Percentiles rank a stretch among this genome's conserved stretches.
These are phyloP conservation scores for Tetramorium bicarinatum DNA, from an alignment of 2,888 invertebrate genomes.

Conservation along the genomic window DNA sequence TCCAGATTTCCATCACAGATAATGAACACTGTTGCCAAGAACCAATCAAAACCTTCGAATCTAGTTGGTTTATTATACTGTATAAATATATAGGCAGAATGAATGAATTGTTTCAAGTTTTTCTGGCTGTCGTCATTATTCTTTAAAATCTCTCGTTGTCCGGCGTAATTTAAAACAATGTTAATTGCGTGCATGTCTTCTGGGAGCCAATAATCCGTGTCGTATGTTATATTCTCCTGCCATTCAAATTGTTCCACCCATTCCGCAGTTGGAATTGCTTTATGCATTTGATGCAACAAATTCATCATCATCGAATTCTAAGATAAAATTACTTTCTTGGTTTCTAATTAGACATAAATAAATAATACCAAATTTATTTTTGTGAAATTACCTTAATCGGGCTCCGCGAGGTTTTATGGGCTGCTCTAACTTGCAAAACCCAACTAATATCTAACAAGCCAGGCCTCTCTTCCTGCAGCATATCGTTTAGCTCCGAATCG, in stretches of 20 bases:
- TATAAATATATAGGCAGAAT: slow-evolving; percentile 79
- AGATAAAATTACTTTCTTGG: slow-evolving; percentile 37
- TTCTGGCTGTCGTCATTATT: slow-evolving; percentile 69
- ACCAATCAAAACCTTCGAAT: slow-evolving; percentile 84
- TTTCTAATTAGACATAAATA: slow-evolving; percentile 4
- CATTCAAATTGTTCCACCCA: slow-evolving; percentile 82
- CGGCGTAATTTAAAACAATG: slow-evolving; percentile 79
- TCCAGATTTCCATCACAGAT: slow-evolving; percentile 81
- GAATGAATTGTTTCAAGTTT: slow-evolving; percentile 81
- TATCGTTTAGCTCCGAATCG: slow-evolving; percentile 77
- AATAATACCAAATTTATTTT: neutral
- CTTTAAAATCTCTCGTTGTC: slow-evolving; percentile 75
- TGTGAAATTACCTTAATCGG: slow-evolving; percentile 76
- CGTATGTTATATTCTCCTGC: slow-evolving; percentile 72
- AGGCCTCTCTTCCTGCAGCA: slow-evolving; percentile 78
- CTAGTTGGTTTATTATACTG: slow-evolving; percentile 76
- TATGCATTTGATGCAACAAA: slow-evolving; percentile 83
- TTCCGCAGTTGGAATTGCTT: slow-evolving; percentile 83
- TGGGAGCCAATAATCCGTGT: slow-evolving; percentile 79
- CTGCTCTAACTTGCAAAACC: slow-evolving; percentile 80
- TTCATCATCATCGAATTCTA: slow-evolving; percentile 79
- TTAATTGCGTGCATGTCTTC: slow-evolving; percentile 82
- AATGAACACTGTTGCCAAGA: slow-evolving; percentile 83
- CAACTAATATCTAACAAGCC: slow-evolving; percentile 82
- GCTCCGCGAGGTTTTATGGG: slow-evolving; percentile 77